phyloP scores from a whole-genome alignment of 35 echinoderm and acorn worm species.

The Apostichopus californicus region DNA sequence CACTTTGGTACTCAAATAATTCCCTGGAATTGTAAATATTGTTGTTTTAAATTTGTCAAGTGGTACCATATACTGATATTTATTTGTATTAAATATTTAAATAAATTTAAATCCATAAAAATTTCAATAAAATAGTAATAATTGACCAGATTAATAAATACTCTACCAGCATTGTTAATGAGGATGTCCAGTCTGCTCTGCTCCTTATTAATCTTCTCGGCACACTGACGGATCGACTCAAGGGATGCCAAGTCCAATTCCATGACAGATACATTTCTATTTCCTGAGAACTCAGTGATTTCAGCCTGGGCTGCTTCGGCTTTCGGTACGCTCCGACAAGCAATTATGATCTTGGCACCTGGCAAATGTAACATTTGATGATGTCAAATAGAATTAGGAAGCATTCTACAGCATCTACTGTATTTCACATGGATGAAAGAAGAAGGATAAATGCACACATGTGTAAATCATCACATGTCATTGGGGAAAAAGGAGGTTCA shows the following conservation, averaged over 20 bases:
- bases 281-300: conserved; percentile 53
- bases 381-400: neutral
- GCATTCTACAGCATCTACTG: neutral
- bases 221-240: conserved; percentile 73
- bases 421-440: too few relatives aligned
- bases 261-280: conserved; percentile 58
- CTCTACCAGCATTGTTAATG: conserved; percentile 94
- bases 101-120: too few relatives aligned
- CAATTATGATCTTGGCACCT: conserved; percentile 50
- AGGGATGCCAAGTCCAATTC: conserved; percentile 86
- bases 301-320: conserved; percentile 63
- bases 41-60: too few relatives aligned
- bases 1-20: too few relatives aligned
- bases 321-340: conserved; percentile 54
- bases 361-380: neutral
- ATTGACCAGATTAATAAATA: too few relatives aligned
- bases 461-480: too few relatives aligned
- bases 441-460: too few relatives aligned
- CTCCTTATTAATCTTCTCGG: conserved; percentile 65
- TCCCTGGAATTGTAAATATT: too few relatives aligned
- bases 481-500: too few relatives aligned
- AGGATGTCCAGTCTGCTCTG: conserved; percentile 75
- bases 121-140: too few relatives aligned
- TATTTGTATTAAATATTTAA: too few relatives aligned
- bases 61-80: too few relatives aligned